Evolutionary conservation across 2,113 vertebrate genomes (phyloP).

Genomic region (Tragelaphus imberbis): DNA sequence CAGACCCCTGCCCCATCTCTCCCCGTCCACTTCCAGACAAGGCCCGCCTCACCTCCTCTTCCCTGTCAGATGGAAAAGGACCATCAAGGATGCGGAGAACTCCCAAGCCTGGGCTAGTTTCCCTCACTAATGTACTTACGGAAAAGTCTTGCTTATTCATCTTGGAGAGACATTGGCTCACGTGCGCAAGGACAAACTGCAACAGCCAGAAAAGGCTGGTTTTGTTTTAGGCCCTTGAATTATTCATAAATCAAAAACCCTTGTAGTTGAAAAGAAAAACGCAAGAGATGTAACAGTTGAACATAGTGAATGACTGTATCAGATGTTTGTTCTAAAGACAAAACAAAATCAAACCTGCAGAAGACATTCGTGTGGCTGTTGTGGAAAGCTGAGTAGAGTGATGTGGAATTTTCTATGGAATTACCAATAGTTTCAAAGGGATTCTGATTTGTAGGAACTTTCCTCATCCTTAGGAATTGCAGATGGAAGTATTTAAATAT

Average conservation of each 20-base stretch:
- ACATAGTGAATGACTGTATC: not conserved
- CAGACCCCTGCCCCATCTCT: not conserved
- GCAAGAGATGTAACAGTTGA: not conserved
- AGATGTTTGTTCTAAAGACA: not conserved
- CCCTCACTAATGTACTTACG: not conserved
- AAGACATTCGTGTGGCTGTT: not conserved
- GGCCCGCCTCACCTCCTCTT: not conserved
- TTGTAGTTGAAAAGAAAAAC: not conserved
- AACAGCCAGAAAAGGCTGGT: not conserved
- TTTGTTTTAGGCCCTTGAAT: not conserved
- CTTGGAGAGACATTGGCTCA: not conserved
- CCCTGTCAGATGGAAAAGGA: not conserved
- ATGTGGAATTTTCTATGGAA: rapidly evolving
- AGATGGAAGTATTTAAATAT: not conserved
- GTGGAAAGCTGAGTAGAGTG: not conserved
- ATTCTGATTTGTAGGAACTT: not conserved
- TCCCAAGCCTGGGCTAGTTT: not conserved
- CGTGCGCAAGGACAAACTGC: not conserved
- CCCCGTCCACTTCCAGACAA: not conserved
- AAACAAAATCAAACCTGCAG: not conserved
- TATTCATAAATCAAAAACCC: not conserved
- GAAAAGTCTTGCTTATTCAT: not conserved
- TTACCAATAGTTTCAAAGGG: no score
- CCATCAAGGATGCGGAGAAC: not conserved
- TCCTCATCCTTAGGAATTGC: not conserved